A percentile compares a stretch with the other conserved stretches of the same genome.
Conservation (phyloP, 1,140 invertebrate genomes). For the Melitaea cinxia region DNA sequence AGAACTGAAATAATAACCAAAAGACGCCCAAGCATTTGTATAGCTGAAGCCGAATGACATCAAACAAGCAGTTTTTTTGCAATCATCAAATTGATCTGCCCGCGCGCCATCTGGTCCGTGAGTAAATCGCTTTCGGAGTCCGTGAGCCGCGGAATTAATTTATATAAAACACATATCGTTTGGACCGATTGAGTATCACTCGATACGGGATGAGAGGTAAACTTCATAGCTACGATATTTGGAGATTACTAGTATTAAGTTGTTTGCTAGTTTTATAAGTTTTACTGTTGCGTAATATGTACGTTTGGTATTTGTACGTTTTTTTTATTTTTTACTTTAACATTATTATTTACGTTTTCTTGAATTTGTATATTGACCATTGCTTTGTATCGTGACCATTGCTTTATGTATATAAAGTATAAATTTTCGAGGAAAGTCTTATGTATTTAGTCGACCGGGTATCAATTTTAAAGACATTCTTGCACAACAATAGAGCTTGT, state of each 20-base stretch:
- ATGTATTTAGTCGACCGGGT: too few species aligned
- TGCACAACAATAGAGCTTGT: neutral
- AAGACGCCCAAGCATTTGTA: slow-evolving; percentile 36
- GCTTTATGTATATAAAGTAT: too few species aligned
- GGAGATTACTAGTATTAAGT: slow-evolving; percentile 4
- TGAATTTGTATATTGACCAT: too few species aligned
- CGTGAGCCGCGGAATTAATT: slow-evolving; percentile 76
- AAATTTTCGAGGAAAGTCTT: too few species aligned
- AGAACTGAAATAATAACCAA: slow-evolving; percentile 43
- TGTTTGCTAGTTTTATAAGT: neutral
- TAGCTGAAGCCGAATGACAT: slow-evolving; percentile 47
- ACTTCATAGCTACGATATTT: neutral
- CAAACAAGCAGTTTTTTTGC: slow-evolving; percentile 73
- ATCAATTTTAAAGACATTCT: too few species aligned
- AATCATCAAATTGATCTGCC: slow-evolving; percentile 81
- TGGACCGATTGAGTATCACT: slow-evolving; percentile 57
- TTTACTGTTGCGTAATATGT: neutral
- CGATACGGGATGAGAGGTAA: slow-evolving; percentile 38
- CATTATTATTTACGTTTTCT: too few species aligned
- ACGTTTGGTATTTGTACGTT: too few species aligned
- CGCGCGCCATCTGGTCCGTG: slow-evolving; percentile 74
- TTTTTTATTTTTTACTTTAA: too few species aligned
- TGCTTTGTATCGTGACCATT: too few species aligned
- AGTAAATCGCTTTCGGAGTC: slow-evolving; percentile 62
- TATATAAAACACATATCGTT: slow-evolving; percentile 77